These are phyloP conservation scores for Noctua janthina DNA, from an alignment of 2,888 invertebrate genomes.

Conservation along the genomic window DNA sequence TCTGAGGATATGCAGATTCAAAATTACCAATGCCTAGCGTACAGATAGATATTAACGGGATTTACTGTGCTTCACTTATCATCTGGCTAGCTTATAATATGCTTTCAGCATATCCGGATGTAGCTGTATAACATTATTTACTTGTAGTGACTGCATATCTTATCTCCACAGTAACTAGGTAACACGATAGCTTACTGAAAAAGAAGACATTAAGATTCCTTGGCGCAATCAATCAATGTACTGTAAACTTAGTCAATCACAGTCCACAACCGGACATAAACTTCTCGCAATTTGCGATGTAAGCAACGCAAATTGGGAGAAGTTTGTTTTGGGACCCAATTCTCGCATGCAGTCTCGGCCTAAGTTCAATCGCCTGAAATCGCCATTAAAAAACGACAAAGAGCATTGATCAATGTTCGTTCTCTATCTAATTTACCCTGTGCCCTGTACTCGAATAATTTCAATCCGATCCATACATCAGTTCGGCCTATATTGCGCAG, in stretches of 20 bases:
- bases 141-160: neutral
- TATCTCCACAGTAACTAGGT: neutral
- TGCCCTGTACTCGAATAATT: constrained; percentile 4
- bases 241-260: neutral
- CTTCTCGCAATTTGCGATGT: neutral
- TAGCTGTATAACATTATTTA: neutral
- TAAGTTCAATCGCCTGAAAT: neutral
- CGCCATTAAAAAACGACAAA: neutral
- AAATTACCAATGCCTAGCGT: too few species aligned
- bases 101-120: neutral
- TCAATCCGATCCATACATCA: neutral
- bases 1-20: neutral
- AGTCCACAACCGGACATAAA: neutral
- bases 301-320: too few species aligned
- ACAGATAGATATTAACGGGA: neutral
- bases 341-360: neutral
- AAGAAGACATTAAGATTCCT: neutral
- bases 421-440: neutral
- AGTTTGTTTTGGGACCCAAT: too few species aligned
- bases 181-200: neutral
- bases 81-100: neutral
- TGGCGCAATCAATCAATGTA: neutral
- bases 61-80: neutral
- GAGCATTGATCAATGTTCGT: neutral
- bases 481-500: constrained; percentile 25